Base-by-base conservation (phyloP, 2,888 invertebrate genomes). In the Ferdinandea cuprea region DNA sequence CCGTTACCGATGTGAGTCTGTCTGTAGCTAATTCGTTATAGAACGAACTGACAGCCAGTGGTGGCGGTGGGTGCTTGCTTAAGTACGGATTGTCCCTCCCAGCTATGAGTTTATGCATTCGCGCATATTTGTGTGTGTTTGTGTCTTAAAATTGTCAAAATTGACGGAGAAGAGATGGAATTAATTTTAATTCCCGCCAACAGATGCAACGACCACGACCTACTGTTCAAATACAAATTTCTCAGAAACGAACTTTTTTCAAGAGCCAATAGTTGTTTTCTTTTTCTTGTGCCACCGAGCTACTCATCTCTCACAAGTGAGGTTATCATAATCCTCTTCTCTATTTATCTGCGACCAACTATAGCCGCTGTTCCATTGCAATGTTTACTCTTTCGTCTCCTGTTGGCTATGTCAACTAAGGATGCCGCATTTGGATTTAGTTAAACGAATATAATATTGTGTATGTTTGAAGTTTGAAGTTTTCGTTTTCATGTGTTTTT, bases 331-430 rank as follows among this genome's bases (percentile, higher is more conserved):
- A 69, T 65, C 58, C 37, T 66, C 59, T 63, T 56, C 46, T 48
- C 17, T 58, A 58, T 69, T 46, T 72, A 65, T 69, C 19, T 9
- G 15, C 32, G 25, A 5, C 65, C 69, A 58, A 19, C 58, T 59
- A 11, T 52, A 44, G 11, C 11, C 37, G 25, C 54, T 61, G 13
- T 56, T 44, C 32, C 15, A 28, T 15, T 30, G 61, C 42, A 63
- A 58, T 65, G 25, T 61, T 13, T 37, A 73, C 48, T 61, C 48
- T 28, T 19, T 42, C 42, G 37, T 58, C 37, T 35, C 40, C 40
- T 46, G 63, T 80, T 69, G 69, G 54, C 50, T 80, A 58, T 69
- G 63, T 61, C 71, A 76, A 73, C 65, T 13, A 44, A 52, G 50
- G 56, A 32, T 32, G 50, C 25, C 37, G 50, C 44, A 52, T 65